A percentile compares a stretch with the other conserved stretches of the same genome.
These are phyloP conservation scores for Fregata magnificens DNA, from an alignment of 2,113 vertebrate species.

Conservation along the genomic window DNA sequence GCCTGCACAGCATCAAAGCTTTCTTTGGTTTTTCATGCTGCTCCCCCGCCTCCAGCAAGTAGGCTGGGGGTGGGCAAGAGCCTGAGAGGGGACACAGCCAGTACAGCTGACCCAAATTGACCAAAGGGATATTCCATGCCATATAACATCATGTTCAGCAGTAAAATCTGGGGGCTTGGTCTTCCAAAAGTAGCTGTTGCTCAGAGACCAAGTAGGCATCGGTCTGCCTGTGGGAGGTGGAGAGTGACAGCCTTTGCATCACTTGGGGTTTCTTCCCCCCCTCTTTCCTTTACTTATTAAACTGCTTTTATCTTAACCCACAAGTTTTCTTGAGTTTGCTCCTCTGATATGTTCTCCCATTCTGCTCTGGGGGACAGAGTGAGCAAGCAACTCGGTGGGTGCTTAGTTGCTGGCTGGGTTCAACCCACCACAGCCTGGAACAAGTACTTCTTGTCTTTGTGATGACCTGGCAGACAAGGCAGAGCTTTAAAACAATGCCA, in stretches of 20 bases:
- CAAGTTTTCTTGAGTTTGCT: neutral
- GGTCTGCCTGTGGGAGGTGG: neutral
- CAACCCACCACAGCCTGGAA: neutral
- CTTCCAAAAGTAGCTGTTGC: neutral
- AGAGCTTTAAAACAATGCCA: neutral
- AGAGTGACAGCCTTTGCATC: neutral
- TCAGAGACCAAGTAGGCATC: neutral
- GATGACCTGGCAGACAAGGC: neutral
- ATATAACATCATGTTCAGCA: neutral
- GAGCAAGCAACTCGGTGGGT: neutral
- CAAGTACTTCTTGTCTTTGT: neutral
- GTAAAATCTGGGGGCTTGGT: neutral
- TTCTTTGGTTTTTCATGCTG: neutral
- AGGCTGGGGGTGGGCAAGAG: neutral
- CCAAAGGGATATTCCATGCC: neutral
- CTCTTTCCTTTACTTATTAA: neutral
- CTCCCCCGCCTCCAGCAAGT: neutral
- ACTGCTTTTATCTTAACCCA: neutral
- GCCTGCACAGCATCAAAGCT: neutral
- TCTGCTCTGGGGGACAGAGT: neutral
- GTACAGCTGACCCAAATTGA: neutral
- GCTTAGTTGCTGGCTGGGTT: neutral
- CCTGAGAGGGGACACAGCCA: neutral
- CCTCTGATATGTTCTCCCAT: neutral
- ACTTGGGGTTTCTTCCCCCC: neutral